Evolutionary conservation across 2,113 vertebrate species (phyloP), one percentile per base, ranked within the genome.

Genomic region (Piprites chloris): DNA sequence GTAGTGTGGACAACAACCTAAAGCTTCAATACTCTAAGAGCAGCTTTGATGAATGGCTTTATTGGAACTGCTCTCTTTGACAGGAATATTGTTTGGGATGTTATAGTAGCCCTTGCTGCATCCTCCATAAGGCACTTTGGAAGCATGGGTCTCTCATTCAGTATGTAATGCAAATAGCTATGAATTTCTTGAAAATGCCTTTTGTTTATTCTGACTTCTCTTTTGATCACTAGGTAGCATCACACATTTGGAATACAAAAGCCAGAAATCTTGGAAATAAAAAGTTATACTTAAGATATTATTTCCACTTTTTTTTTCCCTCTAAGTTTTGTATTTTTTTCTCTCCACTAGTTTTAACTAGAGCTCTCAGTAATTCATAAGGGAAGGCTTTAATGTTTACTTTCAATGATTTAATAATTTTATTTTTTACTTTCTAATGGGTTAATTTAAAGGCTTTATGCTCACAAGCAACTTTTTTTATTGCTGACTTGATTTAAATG

Each of bases 401-500:
- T 7, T 88, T 94, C 82, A 59, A 30, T 47, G 2, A 93, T 95
- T 97, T 93, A 67, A 83, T 96, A 67, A 69, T 74, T 79, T 86
- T 78, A 41, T 72, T 62, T 89, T 85, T 92, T 93, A 67, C 27
- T 69, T 89, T 77, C 49, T 88, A 84, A 83, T 85, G 22, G 49
- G 73, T n/a, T 71, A 59, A 97, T 94, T 94, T 95, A 97, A 94
- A 84, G 65, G n/a, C 39, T 94, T 83, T 66, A 66, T 95, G 77
- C 55, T 80, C 72, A 90, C 28, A 76, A 19, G 6, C 12, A 94
- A 49, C 6, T 71, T 79, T 73, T 77, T 77, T 93, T 83, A 77
- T 77, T 68, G 42, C 58, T 77, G 41, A 3, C 39, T 91, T 86
- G 12, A 91, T 93, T 95, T 96, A 95, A 87, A 59, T 28, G 16